phyloP scores from a whole-genome alignment of 2,888 invertebrate species.

The Aleiodes alternator region DNA sequence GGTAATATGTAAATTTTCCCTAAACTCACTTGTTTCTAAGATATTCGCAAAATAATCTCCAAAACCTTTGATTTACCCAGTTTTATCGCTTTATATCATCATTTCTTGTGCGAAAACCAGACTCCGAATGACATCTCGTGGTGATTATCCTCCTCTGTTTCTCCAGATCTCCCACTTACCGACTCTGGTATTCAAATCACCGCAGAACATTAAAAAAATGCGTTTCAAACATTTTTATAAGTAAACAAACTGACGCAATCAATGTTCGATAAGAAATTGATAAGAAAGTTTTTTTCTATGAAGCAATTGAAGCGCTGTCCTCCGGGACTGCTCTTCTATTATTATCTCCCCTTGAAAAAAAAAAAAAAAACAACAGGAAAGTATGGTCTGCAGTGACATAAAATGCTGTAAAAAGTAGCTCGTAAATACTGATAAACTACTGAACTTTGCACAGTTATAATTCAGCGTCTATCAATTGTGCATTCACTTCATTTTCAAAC shows the following conservation, averaged over 20 bases:
- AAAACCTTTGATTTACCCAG: too few relatives aligned
- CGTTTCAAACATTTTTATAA: background rate
- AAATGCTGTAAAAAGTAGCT: background rate
- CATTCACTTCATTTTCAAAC: background rate
- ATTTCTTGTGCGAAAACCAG: background rate
- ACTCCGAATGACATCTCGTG: slow-evolving; percentile 1
- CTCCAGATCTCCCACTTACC: background rate
- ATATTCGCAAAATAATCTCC: too few relatives aligned
- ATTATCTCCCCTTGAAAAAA: background rate
- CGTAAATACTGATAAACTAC: slow-evolving; percentile 7
- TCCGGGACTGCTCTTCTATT: too few relatives aligned
- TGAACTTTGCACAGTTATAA: slow-evolving; percentile 30
- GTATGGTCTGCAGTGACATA: slow-evolving; percentile 1
- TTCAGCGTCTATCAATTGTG: slow-evolving; percentile 2
- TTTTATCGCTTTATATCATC: too few relatives aligned
- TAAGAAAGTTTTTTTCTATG: too few relatives aligned
- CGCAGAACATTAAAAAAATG: background rate
- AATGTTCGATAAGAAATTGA: background rate
- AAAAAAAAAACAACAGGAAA: background rate
- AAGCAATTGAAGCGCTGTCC: too few relatives aligned
- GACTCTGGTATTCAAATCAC: slow-evolving; percentile 16
- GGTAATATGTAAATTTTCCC: too few relatives aligned
- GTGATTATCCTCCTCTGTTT: background rate
- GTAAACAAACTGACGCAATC: slow-evolving; percentile 15
- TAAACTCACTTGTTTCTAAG: too few relatives aligned